Evolutionary conservation across 2,888 invertebrate genomes (phyloP).

Genomic region (Cabera pusaria): DNA sequence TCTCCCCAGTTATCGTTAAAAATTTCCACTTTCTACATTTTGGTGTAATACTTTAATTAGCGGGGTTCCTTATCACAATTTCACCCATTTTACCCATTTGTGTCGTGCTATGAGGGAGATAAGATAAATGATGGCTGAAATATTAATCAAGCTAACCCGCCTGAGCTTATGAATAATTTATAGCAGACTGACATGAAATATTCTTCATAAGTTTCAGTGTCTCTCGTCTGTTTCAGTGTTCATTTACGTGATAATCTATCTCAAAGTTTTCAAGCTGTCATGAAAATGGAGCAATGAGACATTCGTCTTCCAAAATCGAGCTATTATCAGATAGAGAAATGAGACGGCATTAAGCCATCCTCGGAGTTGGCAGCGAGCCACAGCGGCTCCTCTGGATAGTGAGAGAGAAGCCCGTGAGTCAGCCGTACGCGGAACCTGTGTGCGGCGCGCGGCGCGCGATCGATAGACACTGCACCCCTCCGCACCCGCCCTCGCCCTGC

Average conservation of each 20-base stretch:
- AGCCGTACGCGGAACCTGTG: conserved; percentile 62
- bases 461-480: conserved; percentile 72
- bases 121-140: conserved; percentile 12
- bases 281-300: conserved; percentile 16
- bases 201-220: neutral
- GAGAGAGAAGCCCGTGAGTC: conserved; percentile 67
- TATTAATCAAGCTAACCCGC: neutral
- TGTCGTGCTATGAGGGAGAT: conserved; percentile 13
- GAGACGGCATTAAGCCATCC: conserved; percentile 61
- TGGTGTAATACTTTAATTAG: no score
- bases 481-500: conserved; percentile 47
- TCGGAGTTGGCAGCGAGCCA: conserved; percentile 70
- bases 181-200: conserved; percentile 1
- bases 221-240: neutral
- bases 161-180: conserved; percentile 19
- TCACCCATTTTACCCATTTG: conserved; percentile 15
- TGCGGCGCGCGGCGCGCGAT: conserved; percentile 77
- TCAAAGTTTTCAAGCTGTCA: conserved; percentile 5
- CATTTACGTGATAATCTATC: neutral
- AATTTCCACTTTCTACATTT: conserved; percentile 11
- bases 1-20: no score
- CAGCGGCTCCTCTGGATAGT: conserved; percentile 53
- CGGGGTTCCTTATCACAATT: conserved; percentile 16
- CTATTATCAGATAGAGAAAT: conserved; percentile 51
- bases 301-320: conserved; percentile 46